Evolutionary conservation across 2,113 vertebrate genomes (phyloP).

Genomic region (Pao palembangensis): DNA sequence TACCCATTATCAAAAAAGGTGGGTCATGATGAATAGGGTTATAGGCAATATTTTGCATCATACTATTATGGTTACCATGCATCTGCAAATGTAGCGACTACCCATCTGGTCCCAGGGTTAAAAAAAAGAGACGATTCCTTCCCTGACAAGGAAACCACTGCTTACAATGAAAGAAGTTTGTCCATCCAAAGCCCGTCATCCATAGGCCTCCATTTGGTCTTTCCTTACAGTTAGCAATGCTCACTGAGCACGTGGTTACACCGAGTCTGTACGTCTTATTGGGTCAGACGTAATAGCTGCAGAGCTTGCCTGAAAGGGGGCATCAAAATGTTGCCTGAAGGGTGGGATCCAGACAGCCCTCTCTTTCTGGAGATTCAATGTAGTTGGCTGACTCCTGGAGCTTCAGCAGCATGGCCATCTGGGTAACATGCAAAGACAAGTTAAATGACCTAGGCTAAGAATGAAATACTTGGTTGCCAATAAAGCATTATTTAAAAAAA

Average conservation of each 20-base stretch:
- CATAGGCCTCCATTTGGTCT: constrained; percentile 16
- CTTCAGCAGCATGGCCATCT: constrained; percentile 99
- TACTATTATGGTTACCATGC: constrained; percentile 69
- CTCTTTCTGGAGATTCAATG: constrained; percentile 91
- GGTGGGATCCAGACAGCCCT: constrained; percentile 83
- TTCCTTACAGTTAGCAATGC: constrained; percentile 46
- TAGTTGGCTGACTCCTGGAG: constrained; percentile 97
- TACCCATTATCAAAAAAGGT: constrained; percentile 6
- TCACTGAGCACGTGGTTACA: constrained; percentile 52
- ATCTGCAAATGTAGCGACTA: constrained; percentile 64
- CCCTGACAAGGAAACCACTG: constrained; percentile 30
- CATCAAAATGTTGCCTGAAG: constrained; percentile 81
- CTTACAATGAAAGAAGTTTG: constrained; percentile 34
- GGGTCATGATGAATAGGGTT: constrained; percentile 33
- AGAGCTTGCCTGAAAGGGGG: constrained; percentile 9
- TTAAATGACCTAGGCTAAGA: background rate
- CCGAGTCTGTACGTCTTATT: constrained; percentile 49
- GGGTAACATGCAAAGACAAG: constrained; percentile 9
- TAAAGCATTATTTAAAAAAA: too few relatives aligned
- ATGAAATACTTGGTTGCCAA: too few relatives aligned
- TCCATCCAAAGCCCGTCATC: constrained; percentile 39
- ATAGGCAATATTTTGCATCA: constrained; percentile 56
- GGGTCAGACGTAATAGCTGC: constrained; percentile 9
- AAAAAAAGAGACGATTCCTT: constrained; percentile 45
- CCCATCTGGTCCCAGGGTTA: constrained; percentile 38